Evolutionary conservation across 1,140 invertebrate genomes (phyloP), one percentile per base, ranked within the genome.

Genomic region (Battus philenor): DNA sequence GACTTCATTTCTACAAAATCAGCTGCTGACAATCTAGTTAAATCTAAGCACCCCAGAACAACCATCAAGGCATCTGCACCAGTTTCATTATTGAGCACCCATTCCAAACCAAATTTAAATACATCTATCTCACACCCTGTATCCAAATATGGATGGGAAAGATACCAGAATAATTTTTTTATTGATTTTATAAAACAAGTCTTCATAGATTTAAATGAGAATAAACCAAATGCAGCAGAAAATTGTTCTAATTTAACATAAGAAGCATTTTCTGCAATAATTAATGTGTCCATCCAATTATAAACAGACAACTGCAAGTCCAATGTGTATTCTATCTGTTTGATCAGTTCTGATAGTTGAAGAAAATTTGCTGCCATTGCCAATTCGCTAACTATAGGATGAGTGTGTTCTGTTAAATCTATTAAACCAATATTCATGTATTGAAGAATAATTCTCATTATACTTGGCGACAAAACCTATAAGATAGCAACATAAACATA

Each of bases 371-470:
- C 76, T 26, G 71, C 70, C 5, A 60, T 12, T 8, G 69, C 64
- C 12, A 82, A 43, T 4, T 74, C 65, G 12, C 59, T 60, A 24
- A 82, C 60, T 10, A 33, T 63, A 9, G 47, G 34, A 1, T 75
- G 29, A n/a, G 59, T 41, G 38, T 70, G 54, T 18, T 74, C 70
- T 29, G 59, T 57, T 6, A 84, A 58, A 54, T 80, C 67, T 44
- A 81, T 80, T 7, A 77, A 46, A 16, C 77, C 77, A 17, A 73
- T 57, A 44, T 68, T 44, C 67, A 84, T 80, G 29, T 84, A 84
- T 30, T 62, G 51, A 15, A 82, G 13, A 41, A 84, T 73, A 11
- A 77, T 77, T 32, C 59, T 38, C 68, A 79, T 76, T 30, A 68
- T 74, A 18, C 61, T 52, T 3, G 72, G 59, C 44, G 77, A 69